Conservation (phyloP, 2,797 vertebrate species). For the Scolopax bukidnonensis region DNA sequence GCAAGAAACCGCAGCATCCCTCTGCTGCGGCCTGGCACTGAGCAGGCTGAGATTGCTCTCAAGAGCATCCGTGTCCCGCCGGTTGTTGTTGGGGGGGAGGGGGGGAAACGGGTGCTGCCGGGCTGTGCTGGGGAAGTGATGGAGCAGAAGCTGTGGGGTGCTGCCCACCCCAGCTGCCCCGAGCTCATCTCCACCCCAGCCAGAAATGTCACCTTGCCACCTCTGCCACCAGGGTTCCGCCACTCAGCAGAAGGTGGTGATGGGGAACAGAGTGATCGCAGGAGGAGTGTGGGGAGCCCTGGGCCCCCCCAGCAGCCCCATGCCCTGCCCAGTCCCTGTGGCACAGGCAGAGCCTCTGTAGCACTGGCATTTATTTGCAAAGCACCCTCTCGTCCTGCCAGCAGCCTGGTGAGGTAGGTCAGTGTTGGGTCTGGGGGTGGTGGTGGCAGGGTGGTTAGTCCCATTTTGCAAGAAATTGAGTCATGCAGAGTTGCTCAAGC, state of each 20-base stretch:
- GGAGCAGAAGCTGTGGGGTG: not conserved
- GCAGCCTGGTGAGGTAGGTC: not conserved
- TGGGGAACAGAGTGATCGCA: fast-evolving
- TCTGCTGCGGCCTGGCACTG: not conserved
- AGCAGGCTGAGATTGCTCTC: not conserved
- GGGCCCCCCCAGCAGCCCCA: not conserved
- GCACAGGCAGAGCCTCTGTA: not conserved
- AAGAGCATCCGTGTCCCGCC: not conserved
- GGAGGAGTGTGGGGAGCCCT: not conserved
- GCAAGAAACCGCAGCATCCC: not conserved
- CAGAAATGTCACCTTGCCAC: not conserved
- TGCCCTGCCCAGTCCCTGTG: not conserved
- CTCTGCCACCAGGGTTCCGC: not conserved
- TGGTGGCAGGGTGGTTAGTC: fast-evolving
- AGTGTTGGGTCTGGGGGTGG: not conserved
- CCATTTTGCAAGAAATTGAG: not conserved
- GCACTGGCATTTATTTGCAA: not conserved
- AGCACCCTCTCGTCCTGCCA: not conserved
- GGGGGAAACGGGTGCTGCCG: not conserved
- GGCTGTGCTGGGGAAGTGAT: not conserved
- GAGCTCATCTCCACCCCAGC: fast-evolving
- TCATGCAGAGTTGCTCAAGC: not conserved
- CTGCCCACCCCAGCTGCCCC: fast-evolving
- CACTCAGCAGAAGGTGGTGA: not conserved
- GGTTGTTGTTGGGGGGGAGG: too few relatives aligned